Evolutionary conservation across 2,113 vertebrate species (phyloP), one percentile per base, ranked within the genome.

Genomic region (Struthio camelus): DNA sequence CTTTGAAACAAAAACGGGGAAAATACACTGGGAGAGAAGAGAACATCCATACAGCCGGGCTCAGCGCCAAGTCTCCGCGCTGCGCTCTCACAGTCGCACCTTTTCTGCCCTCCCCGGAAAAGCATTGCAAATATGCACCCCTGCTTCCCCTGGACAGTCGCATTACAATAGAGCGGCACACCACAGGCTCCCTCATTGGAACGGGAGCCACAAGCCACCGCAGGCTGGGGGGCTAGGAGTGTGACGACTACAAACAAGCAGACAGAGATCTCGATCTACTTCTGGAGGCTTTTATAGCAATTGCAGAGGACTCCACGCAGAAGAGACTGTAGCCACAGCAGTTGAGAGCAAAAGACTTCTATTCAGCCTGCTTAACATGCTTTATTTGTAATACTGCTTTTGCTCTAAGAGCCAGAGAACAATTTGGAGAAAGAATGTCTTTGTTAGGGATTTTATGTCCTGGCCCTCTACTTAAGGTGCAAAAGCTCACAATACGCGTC

Each of bases 371-470:
- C 92, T 93, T 93, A 90, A 69, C 1, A 1, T n/a, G 83, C 83
- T 96, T 95, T 61, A 84, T 53, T 93, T 94, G 79, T 93, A 94
- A 95, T 90, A 61, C 85, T 48, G 82, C 77, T 96, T 88, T 93
- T 90, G 51, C 82, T 86, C 28, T 38, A 38, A 93, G 28, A 87
- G 71, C 30, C 25, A 3, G 54, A 36, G 80, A 89, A 82, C 56
- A 88, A 80, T 61, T 65, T 86, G 65, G 67, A 96, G 90, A 95
- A 96, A 92, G 90, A 96, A 76, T 0, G 80, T 16, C 95, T 96
- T 96, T 95, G 95, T 97, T 90, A 16, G 44, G 78, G 83, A 94
- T 92, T 90, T 95, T 84, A 96, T 7, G 5, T 80, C 85, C 88
- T 72, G 76, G 80, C 80, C 95, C 61, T 88, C 90, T 73, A 72